These are phyloP conservation scores for Sesamia inferens DNA, from an alignment of 2,888 invertebrate genomes.

Conservation along the genomic window DNA sequence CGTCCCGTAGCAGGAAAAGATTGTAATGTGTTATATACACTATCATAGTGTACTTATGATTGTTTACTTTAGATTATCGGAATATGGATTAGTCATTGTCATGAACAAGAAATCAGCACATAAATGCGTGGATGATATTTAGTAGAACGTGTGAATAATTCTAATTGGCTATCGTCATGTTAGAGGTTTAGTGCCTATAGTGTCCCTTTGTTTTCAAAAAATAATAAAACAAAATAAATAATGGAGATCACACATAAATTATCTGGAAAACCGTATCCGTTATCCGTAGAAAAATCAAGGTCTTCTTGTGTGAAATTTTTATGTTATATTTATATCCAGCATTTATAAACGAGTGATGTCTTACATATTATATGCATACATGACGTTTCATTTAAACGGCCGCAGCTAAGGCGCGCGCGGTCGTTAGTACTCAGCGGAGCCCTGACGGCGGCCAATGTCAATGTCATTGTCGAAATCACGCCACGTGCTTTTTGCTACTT, in stretches of 20 bases:
- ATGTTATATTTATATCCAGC: neutral
- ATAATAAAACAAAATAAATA: neutral
- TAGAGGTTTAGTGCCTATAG: no score
- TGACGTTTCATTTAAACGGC: conserved; percentile 23
- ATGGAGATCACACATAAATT: neutral
- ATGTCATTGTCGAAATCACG: conserved; percentile 79
- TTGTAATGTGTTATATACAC: conserved; percentile 4
- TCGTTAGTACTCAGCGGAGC: conserved; percentile 60
- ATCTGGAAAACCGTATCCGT: neutral
- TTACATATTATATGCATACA: conserved; percentile 1
- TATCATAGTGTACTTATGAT: conserved; percentile 12
- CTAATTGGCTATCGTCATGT: no score
- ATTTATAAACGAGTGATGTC: conserved; percentile 1
- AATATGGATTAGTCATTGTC: conserved; percentile 39
- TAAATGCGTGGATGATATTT: conserved; percentile 3
- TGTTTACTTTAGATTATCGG: conserved; percentile 30
- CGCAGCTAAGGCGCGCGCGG: conserved; percentile 22
- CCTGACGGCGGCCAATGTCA: conserved; percentile 79
- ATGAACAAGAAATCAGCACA: conserved; percentile 27
- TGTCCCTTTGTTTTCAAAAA: no score
- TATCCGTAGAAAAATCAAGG: neutral
- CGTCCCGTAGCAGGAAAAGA: conserved; percentile 46
- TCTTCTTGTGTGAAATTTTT: neutral
- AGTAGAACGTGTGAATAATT: neutral
- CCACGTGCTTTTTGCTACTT: conserved; percentile 66